Percentiles rank a stretch among this genome's conserved stretches.
phyloP scores from a whole-genome alignment of 2,113 vertebrate species.

The Cryptoleucopteryx plumbea region DNA sequence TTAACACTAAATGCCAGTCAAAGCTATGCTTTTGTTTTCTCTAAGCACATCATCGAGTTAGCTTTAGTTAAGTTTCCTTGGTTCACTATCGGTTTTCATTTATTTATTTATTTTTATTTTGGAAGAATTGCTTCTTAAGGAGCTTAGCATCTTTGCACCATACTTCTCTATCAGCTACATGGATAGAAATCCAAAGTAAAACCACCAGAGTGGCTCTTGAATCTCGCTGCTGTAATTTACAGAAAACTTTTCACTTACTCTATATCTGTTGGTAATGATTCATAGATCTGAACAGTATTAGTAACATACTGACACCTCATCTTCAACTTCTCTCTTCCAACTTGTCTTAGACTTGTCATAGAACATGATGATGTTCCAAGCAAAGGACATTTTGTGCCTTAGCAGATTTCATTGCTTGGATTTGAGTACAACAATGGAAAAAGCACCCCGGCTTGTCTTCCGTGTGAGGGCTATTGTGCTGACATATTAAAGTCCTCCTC shows the following conservation, averaged over 20 bases:
- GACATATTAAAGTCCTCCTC: background rate
- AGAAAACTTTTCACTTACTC: conserved; percentile 7
- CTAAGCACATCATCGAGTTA: background rate
- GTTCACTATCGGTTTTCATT: background rate
- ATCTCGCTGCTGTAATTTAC: background rate
- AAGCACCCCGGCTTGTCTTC: background rate
- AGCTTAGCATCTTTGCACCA: background rate
- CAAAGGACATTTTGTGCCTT: conserved; percentile 34
- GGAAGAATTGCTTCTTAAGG: background rate
- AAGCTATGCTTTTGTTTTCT: background rate
- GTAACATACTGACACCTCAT: conserved; percentile 41
- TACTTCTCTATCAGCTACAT: background rate
- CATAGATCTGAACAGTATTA: conserved; percentile 48
- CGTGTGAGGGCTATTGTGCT: background rate
- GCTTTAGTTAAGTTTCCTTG: background rate
- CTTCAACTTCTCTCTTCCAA: conserved; percentile 31
- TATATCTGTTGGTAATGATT: conserved; percentile 50
- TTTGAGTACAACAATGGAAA: background rate
- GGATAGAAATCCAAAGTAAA: background rate
- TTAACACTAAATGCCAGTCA: background rate
- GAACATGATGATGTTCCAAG: conserved; percentile 33
- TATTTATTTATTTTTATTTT: background rate
- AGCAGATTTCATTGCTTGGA: background rate
- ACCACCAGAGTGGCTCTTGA: background rate
- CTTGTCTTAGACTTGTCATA: conserved; percentile 51